Base-by-base conservation (phyloP, 2,797 vertebrate genomes). In the Coranthus polyacanthus region DNA sequence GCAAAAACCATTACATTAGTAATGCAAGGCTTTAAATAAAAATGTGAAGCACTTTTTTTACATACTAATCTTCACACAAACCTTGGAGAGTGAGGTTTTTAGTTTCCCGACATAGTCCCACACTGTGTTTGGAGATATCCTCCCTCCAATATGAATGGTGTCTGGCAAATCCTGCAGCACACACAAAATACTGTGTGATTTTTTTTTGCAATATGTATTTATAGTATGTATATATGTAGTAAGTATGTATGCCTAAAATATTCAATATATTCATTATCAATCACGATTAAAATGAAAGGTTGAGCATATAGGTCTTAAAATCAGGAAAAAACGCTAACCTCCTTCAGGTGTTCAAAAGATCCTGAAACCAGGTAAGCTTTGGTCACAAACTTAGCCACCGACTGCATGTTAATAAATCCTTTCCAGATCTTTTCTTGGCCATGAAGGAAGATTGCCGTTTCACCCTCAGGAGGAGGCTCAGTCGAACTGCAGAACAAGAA, bases 31-130 rank as follows among this genome's bases (percentile, higher is more conserved):
- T 12, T 60, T 41, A 17, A 51, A 37, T 5, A 10, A 22, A 57
- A 13, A 61, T 10, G 7, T 12, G 2, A 11, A 12, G 10, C 10
- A 60, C 20, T 12, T 43, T 38, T n/a, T 18, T 7, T 18, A 12
- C 2, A 37, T 50, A n/a, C 10, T 0, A 1, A 3, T 43, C 21
- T 49, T 44, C 11, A 41, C 69, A 81, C 88, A 61, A 95, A 99
- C 98, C 96, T 99, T 99, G 13, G 97, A 97, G 24, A 98, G 90
- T 0, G 98, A 99, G 12, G 97, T 98, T 90, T 97, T 98, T 68
- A 99, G 93, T 83, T 98, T 99, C 81, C 98, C 97, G 11, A 99
- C 96, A 71, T 99, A 99, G 89, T 99, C 98, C 98, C 98, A 99
- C 64, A 99, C 97, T 0, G 97, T 99, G 92, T 90, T 95, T 22